Evolutionary conservation across 1,140 invertebrate genomes (phyloP), one percentile per base, ranked within the genome.

Genomic region (Drosophila triauraria): DNA sequence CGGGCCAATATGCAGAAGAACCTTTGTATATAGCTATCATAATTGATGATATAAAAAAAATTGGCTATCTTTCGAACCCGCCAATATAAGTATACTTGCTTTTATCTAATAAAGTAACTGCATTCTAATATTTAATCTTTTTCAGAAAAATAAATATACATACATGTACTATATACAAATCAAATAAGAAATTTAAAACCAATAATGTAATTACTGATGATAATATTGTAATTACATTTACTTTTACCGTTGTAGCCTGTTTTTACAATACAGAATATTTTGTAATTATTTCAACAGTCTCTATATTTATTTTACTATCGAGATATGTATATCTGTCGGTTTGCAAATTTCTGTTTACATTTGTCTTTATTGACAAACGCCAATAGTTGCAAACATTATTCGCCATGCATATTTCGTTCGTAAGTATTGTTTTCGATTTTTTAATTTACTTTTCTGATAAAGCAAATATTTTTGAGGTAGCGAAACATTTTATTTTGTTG

Each of bases 1-100:
- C 65, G 7, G 61, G n/a, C 43, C 40, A 44, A 67, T 62, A 62
- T 67, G 43, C 64, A 48, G 15, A 44, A 48, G 65, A 70, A 67
- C 68, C 40, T 54, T 40, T 38, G 46, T 3, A 61, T 32, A 27
- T 57, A 25, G 35, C 35, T 30, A 64, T 64, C 13, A 48, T 17
- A 44, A 60, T 30, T 60, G 8, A 32, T 30, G 23, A 32, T 32
- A 59, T 30, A 1, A 10, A 30, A 30, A 59, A 48, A 23, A 17
- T 54, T 9, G n/a, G 2, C 17, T 9, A 3, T 43, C 15, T 4
- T 53, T 38, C n/a, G 7, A 54, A 9, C 7, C n/a, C n/a, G n/a
- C 15, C 7, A 54, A 54, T 9, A 17, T 38, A 38, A 38, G 35
- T 5, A 38, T 38, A 38, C 4, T 13, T 38, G 12, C 4, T 13